Percentiles rank a stretch among this genome's conserved stretches.
Conservation (phyloP, 2,888 invertebrate species). For the Prionchulus punctatus region DNA sequence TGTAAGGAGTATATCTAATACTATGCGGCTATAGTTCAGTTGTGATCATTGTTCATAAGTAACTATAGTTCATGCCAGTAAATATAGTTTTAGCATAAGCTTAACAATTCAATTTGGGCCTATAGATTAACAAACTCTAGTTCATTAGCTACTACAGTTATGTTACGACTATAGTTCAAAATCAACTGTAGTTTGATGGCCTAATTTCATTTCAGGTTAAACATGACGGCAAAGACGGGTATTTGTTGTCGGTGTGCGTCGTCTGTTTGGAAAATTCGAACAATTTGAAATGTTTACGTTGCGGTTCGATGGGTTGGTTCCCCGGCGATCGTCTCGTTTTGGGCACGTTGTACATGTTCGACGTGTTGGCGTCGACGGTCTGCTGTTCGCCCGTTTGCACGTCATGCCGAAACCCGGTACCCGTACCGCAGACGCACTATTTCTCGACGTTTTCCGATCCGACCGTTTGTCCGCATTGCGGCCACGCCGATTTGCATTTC, state of each 20-base stretch:
- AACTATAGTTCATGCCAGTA: too few species aligned
- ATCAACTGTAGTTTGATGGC: too few species aligned
- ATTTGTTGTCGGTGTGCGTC: constrained; percentile 84
- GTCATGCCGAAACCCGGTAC: constrained; percentile 69
- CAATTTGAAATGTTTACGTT: constrained; percentile 54
- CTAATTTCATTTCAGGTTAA: constrained; percentile 54
- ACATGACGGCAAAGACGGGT: constrained; percentile 73
- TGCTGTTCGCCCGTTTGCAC: constrained; percentile 89
- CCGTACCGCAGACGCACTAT: constrained; percentile 70
- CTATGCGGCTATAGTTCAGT: too few species aligned
- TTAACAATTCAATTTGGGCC: too few species aligned
- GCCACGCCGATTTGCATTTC: constrained; percentile 76
- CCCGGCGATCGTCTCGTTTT: constrained; percentile 75
- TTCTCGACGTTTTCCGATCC: constrained; percentile 88
- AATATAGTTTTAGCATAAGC: too few species aligned
- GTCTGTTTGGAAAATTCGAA: constrained; percentile 62
- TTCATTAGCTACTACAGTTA: not conserved
- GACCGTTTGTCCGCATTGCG: constrained; percentile 77
- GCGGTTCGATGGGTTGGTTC: constrained; percentile 67
- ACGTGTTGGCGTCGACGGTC: constrained; percentile 90
- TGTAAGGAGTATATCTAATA: too few species aligned
- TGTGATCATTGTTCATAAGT: too few species aligned
- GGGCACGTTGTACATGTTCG: constrained; percentile 94
- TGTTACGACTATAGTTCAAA: too few species aligned
- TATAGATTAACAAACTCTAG: not conserved